phyloP scores from a whole-genome alignment of 1,140 invertebrate genomes.

The Drosophila trapezifrons region DNA sequence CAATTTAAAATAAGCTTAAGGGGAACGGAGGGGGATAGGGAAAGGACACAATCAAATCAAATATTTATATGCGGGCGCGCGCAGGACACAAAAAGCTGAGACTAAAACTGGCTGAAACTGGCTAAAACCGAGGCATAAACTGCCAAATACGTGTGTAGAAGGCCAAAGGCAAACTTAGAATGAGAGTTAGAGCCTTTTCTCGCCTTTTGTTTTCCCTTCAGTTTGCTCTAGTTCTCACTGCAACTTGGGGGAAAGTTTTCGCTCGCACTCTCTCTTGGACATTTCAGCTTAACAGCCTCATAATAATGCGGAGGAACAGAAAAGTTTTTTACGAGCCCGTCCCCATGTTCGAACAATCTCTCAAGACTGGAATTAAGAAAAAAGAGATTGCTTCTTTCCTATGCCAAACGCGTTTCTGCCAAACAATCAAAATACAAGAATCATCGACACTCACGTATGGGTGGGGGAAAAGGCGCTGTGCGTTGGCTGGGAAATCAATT shows the following conservation, averaged over 20 bases:
- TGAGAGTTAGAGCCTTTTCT: conserved; percentile 16
- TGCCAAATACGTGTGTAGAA: conserved; percentile 25
- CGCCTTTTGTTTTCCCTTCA: conserved; percentile 19
- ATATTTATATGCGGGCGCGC: conserved; percentile 75
- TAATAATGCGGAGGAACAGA: conserved; percentile 40
- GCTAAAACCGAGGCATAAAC: conserved; percentile 34
- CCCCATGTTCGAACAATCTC: conserved; percentile 43
- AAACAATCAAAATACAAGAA: conserved; percentile 62
- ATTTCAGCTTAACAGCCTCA: conserved; percentile 45
- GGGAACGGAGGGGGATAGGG: neutral
- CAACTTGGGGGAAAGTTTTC: conserved; percentile 24
- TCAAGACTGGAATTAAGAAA: conserved; percentile 53
- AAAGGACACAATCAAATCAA: conserved; percentile 71
- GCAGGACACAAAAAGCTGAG: conserved; percentile 40
- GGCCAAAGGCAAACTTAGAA: conserved; percentile 29
- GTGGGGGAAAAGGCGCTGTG: conserved; percentile 17
- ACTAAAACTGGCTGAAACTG: conserved; percentile 27
- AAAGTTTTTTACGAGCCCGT: conserved; percentile 55
- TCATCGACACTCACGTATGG: conserved; percentile 55
- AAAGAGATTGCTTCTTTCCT: conserved; percentile 55
- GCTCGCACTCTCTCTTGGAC: conserved; percentile 6
- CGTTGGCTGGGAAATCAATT: conserved; percentile 74
- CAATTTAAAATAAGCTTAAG: conserved; percentile 46
- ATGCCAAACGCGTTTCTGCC: conserved; percentile 65
- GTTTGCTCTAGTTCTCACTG: conserved; percentile 29